Base-by-base conservation (phyloP, 2,888 invertebrate genomes). In the Cantharis lateralis region DNA sequence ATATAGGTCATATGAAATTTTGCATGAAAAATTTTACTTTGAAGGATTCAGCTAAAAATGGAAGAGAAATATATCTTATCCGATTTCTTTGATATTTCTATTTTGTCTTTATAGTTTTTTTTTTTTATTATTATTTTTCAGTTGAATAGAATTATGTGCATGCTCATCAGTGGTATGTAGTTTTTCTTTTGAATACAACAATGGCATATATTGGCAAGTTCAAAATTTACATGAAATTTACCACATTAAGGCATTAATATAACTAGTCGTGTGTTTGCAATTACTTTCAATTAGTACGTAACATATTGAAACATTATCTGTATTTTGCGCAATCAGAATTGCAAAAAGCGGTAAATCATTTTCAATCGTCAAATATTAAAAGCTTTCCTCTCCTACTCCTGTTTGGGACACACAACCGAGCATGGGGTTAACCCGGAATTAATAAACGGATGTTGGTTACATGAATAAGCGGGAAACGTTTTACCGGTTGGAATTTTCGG, bases 291-390 rank as follows among this genome's bases (percentile, higher is more conserved):
- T 78, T 73, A 78, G 76, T 62, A 76, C 71, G 76, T 72, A 73
- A 26, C 78, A 78, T 80, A 80, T 79, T 77, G 80, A 78, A 79
- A 79, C 79, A 78, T 78, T 78, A 80, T 75, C 76, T 78, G 79
- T 76, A 80, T 78, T 80, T 80, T 78, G 80, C 74, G 77, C 75
- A 79, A 78, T 79, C 78, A 74, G 79, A 78, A 76, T 75, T 72
- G 76, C 79, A 79, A 78, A 80, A 79, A 73, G 75, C 79, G 74
- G 77, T 79, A 79, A 80, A 80, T 80, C 80, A 79, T 79, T 75
- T 71, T 78, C 78, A 78, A 80, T 80, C 79, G 78, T 77, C 80
- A 80, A 80, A 80, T 80, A 80, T 80, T 80, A 79, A 80, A 80
- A 78, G 76, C 76, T 78, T 64, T 68, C 48, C 63, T 63, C 74